Conservation (phyloP, 1,140 invertebrate species). For the Trypoxylus dichotomus region DNA sequence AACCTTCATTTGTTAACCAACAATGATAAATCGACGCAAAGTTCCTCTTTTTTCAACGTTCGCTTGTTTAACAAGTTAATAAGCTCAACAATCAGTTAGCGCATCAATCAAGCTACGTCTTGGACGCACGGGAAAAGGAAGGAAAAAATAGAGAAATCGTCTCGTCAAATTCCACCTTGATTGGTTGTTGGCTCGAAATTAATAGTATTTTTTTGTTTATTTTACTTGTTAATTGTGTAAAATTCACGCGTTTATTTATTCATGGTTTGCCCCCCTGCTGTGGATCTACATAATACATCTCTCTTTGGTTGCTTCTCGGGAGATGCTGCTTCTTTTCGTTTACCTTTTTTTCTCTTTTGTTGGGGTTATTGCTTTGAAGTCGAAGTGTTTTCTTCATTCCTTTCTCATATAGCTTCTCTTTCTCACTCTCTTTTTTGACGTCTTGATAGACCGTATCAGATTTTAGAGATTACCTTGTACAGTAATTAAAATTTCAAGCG, state of each 20-base stretch:
- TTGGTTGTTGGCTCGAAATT: constrained; percentile 52
- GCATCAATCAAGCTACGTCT: constrained; percentile 47
- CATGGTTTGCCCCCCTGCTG: constrained; percentile 50
- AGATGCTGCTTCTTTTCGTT: constrained; percentile 38
- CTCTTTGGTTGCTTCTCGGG: constrained; percentile 40
- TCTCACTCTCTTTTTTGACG: constrained; percentile 39
- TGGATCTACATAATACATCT: constrained; percentile 50
- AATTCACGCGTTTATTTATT: constrained; percentile 55
- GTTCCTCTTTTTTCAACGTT: constrained; percentile 36
- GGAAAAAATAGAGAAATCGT: constrained; percentile 33
- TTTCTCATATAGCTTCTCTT: not conserved
- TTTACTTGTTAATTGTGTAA: constrained; percentile 55
- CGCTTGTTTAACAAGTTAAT: constrained; percentile 52
- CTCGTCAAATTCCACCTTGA: constrained; percentile 50
- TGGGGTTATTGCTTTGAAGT: constrained; percentile 38
- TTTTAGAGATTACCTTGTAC: constrained; percentile 25
- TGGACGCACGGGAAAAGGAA: not conserved
- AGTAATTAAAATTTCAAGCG: constrained; percentile 27
- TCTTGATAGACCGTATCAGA: constrained; percentile 45
- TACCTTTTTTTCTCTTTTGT: constrained; percentile 33
- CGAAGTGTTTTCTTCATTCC: constrained; percentile 42
- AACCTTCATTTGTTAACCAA: constrained; percentile 42
- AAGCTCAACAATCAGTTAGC: constrained; percentile 51
- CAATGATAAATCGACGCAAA: constrained; percentile 44
- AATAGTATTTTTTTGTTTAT: constrained; percentile 53